phyloP scores from a whole-genome alignment of 1,140 invertebrate species.

The Neotoxoptera formosana region DNA sequence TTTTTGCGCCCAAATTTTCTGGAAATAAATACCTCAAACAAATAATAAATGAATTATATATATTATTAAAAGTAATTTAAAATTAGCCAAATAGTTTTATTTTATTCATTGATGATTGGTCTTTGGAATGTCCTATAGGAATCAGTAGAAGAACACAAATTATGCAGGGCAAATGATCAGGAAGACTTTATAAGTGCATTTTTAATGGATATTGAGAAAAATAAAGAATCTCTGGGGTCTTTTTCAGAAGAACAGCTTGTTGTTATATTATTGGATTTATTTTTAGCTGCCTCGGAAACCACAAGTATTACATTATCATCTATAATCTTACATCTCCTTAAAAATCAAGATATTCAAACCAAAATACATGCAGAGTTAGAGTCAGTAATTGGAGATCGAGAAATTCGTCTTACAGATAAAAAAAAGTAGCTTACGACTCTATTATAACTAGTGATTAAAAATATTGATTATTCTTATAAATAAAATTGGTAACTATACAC shows the following conservation, averaged over 20 bases:
- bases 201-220: constrained; percentile 68
- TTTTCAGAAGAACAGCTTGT: constrained; percentile 71
- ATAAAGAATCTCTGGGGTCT: constrained; percentile 66
- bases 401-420: constrained; percentile 56
- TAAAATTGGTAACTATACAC: constrained; percentile 59
- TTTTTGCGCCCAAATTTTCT: constrained; percentile 68
- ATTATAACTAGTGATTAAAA: not conserved
- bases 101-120: not conserved
- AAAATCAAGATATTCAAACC: constrained; percentile 72
- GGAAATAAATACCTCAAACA: constrained; percentile 68
- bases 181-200: constrained; percentile 58
- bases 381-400: constrained; percentile 67
- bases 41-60: constrained; percentile 64
- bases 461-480: not conserved
- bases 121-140: constrained; percentile 1
- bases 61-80: constrained; percentile 64
- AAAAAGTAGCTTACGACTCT: constrained; percentile 55
- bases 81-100: not conserved
- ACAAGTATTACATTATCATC: constrained; percentile 72
- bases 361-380: constrained; percentile 76
- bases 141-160: constrained; percentile 44
- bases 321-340: constrained; percentile 72
- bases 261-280: constrained; percentile 73
- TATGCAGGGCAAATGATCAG: not conserved
- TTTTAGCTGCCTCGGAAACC: constrained; percentile 76